phyloP scores from a whole-genome alignment of 2,113 vertebrate species.

The Anguilla japonica region DNA sequence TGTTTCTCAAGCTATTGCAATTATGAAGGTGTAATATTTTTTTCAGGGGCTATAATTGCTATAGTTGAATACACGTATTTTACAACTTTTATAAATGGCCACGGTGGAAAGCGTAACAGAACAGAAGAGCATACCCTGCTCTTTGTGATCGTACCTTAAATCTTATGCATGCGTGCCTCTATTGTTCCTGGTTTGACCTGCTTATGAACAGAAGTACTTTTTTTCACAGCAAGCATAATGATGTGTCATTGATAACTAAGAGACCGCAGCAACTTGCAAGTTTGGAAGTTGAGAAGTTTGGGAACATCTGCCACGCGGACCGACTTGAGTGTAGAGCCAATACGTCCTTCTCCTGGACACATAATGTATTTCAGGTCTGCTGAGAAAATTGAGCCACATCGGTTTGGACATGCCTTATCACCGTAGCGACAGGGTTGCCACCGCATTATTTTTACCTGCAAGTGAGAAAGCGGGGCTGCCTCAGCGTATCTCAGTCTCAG shows the following conservation, averaged over 20 bases:
- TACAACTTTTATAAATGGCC: slow-evolving; percentile 6
- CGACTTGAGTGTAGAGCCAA: not conserved
- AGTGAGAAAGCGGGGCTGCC: slow-evolving; percentile 31
- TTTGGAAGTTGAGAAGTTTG: not conserved
- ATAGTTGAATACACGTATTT: not conserved
- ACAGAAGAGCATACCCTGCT: not conserved
- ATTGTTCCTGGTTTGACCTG: slow-evolving; percentile 25
- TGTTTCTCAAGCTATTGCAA: not conserved
- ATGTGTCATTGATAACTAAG: slow-evolving; percentile 41
- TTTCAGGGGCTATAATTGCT: slow-evolving; percentile 24
- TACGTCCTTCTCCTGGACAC: not conserved
- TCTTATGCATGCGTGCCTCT: not conserved
- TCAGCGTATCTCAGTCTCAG: slow-evolving; percentile 44
- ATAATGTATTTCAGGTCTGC: not conserved
- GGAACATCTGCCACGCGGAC: not conserved
- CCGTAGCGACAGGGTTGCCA: slow-evolving; percentile 36
- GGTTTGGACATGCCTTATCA: slow-evolving; percentile 46
- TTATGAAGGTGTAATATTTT: not conserved
- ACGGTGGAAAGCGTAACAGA: not conserved
- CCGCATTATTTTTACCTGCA: slow-evolving; percentile 48
- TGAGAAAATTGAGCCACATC: slow-evolving; percentile 23
- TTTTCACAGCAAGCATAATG: slow-evolving; percentile 19
- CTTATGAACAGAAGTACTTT: not conserved
- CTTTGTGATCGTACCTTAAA: not conserved
- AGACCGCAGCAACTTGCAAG: not conserved